Evolutionary conservation across 1,140 invertebrate species (phyloP).

Genomic region (Chrysoperla carnea): DNA sequence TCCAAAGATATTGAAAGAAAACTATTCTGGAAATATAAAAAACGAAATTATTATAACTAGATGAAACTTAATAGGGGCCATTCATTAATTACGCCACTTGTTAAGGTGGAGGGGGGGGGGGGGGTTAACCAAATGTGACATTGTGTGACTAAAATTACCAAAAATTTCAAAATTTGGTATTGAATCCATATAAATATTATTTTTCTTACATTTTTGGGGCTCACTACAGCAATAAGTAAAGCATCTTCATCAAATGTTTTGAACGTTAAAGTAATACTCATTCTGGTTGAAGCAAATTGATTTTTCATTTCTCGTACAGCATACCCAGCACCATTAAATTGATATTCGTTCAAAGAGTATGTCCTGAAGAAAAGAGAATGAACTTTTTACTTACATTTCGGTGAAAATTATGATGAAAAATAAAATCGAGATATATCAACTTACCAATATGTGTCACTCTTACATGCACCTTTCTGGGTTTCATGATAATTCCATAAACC

Average conservation of each 20-base stretch:
- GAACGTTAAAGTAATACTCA: conserved; percentile 60
- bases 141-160: conserved; percentile 1
- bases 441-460: conserved; percentile 56
- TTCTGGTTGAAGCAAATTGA: conserved; percentile 41
- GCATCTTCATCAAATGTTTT: conserved; percentile 78
- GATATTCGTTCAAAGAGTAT: conserved; percentile 30
- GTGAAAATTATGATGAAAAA: conserved; percentile 1
- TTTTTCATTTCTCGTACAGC: conserved; percentile 34
- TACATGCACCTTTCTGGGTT: conserved; percentile 40
- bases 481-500: conserved; percentile 77
- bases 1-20: conserved; percentile 59
- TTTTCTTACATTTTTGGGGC: conserved; percentile 37
- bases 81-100: too few relatives aligned
- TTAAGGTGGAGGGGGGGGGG: too few relatives aligned
- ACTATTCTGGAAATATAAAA: conserved; percentile 38
- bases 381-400: neutral
- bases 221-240: conserved; percentile 65
- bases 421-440: conserved; percentile 4
- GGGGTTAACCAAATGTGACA: neutral
- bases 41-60: neutral
- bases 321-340: conserved; percentile 65
- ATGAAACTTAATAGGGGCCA: too few relatives aligned
- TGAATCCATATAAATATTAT: conserved; percentile 3
- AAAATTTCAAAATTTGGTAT: conserved; percentile 3
- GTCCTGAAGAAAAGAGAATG: conserved; percentile 24